Base-by-base conservation (phyloP, 2,888 invertebrate species). In the Hyposoter dolosus region DNA sequence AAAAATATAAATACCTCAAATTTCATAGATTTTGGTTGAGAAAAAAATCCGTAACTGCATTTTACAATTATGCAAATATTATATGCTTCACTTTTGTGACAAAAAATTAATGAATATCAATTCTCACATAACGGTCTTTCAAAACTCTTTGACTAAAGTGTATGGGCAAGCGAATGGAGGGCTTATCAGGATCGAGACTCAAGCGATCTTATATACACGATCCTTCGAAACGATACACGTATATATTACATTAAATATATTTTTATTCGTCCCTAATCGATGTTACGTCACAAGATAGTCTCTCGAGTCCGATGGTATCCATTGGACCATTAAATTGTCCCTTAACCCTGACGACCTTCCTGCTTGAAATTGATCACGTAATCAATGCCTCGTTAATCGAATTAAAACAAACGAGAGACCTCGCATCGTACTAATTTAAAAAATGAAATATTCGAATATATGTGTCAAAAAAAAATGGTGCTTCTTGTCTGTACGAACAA, bases 281-380 rank as follows among this genome's bases (percentile, higher is more conserved):
- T n/a, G 76, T 82, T 83, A 74, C 72, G 74, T 78, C 83, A 78
- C 66, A 35, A 65, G 40, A 72, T 23, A 45, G 66, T 83, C 72
- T 72, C 65, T 78, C 72, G 35, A 43, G 66, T 78, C 66, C 32
- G 74, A 72, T 56, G 68, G 17, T 66, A 68, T 75, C 56, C 53
- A 65, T 47, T 50, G 43, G 45, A 77, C 28, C 76, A 81, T 66
- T 74, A 66, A 80, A 81, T 81, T 72, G 66, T 60, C 56, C 68
- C 75, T 71, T 40, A 50, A 56, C 76, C 69, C 60, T 15, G 32
- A 23, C 47, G 76, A 82, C 60, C 82, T 71, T 82, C 82, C 76
- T 40, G 19, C 60, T 35, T 17, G 23, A 63, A 76, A 76, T 76
- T 71, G 9, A 66, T 35, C 40, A 40, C 66, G 32, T 66, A 71